Base-by-base conservation (phyloP, 1,140 invertebrate genomes). In the Vanessa tameamea region DNA sequence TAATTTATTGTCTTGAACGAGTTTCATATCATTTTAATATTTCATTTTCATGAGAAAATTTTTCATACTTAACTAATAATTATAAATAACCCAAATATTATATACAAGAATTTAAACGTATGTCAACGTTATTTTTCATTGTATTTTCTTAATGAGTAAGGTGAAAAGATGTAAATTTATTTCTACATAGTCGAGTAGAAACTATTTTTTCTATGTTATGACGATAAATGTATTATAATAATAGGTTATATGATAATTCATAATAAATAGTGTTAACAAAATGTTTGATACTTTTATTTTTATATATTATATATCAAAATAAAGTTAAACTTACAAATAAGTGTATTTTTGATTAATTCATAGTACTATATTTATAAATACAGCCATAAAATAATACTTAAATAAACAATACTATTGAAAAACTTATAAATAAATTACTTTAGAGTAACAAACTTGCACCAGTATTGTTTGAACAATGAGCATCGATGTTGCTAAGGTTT, bases 381-480 rank as follows among this genome's bases (percentile, higher is more conserved):
- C 16, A 67, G 53, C 53, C 47, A 55, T 37, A 43, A 66, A 53
- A 50, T 67, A 67, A 67, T 67, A 67, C 65, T 67, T 55, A 26
- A 23, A 55, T 16, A 67, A 37, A 67, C 12, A 67, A 67, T 67
- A 67, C 65, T 55, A 51, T 51, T 55, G 31, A 23, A 67, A 53
- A 15, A 47, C 23, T 7, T 14, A 14, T 12, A 14, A 13, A 50
- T 50, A 13, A 15, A 14, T 50, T 43, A 43, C 37, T 9, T 6
- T 8, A 11, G 9, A 11, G 37, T 43, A 43, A 43, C 7, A 43
- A 43, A 43, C 6, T 43, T 43, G 37, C 37, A 11, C 37, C 37
- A 43, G 1, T 43, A 43, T 43, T 43, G 9, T 3, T 43, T 43
- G 1, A 9, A 43, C 37, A 9, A 43, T 43, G 37, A 43, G 2